A percentile compares a stretch with the other conserved stretches of the same genome.
Conservation (phyloP, 2,888 invertebrate genomes). For the Lymantria dispar region DNA sequence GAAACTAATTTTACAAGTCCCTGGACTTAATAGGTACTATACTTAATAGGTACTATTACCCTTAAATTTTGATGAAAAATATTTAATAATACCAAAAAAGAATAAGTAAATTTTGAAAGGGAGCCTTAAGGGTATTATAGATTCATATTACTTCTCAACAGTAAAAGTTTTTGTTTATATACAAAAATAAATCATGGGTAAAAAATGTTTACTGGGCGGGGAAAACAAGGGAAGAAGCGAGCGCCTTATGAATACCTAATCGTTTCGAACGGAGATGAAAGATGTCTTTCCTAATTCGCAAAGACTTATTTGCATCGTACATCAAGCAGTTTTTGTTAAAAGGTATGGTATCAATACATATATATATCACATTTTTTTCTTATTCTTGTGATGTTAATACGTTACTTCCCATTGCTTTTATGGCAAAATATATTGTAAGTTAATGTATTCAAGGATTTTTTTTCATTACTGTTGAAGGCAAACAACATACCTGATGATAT, state of each 20-base stretch:
- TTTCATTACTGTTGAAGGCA: too few relatives aligned
- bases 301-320: slow-evolving; percentile 63
- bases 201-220: slow-evolving; percentile 40
- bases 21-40: too few relatives aligned
- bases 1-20: too few relatives aligned
- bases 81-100: neutral
- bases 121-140: slow-evolving; percentile 43
- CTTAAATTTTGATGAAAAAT: too few relatives aligned
- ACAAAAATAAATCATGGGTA: slow-evolving; percentile 53
- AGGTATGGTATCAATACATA: too few relatives aligned
- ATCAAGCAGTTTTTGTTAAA: slow-evolving; percentile 40
- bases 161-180: slow-evolving; percentile 65
- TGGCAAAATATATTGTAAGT: too few relatives aligned
- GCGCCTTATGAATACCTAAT: slow-evolving; percentile 73
- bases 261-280: slow-evolving; percentile 64
- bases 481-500: too few relatives aligned
- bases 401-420: too few relatives aligned
- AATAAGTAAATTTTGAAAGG: slow-evolving; percentile 1
- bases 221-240: slow-evolving; percentile 40
- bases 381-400: too few relatives aligned
- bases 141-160: slow-evolving; percentile 56
- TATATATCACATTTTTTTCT: too few relatives aligned
- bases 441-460: too few relatives aligned
- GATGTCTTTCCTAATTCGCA: slow-evolving; percentile 64
- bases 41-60: too few relatives aligned